These are phyloP conservation scores for Andrena bucephala DNA, from an alignment of 2,888 invertebrate species.

Conservation along the genomic window DNA sequence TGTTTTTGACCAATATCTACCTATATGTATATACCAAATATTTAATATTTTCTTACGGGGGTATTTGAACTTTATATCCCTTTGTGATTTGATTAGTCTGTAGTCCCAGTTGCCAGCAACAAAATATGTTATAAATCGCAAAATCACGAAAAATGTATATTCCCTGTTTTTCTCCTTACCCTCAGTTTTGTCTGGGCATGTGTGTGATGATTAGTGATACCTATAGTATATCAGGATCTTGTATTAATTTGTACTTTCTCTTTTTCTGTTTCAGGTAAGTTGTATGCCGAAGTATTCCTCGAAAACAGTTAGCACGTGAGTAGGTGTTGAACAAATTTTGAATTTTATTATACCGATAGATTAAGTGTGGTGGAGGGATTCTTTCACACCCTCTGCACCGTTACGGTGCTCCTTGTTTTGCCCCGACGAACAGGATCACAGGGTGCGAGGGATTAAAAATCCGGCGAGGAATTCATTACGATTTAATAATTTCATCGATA, in stretches of 20 bases:
- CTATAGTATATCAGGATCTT: not conserved
- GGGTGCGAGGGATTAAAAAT: conserved; percentile 4
- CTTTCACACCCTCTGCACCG: not conserved
- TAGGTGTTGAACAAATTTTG: conserved; percentile 14
- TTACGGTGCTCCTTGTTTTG: conserved; percentile 2
- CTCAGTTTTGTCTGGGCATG: too few relatives aligned
- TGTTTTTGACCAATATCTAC: too few relatives aligned
- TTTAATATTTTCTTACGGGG: too few relatives aligned
- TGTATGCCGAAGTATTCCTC: not conserved
- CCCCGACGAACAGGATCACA: not conserved
- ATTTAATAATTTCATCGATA: conserved; percentile 47
- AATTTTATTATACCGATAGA: conserved; percentile 5
- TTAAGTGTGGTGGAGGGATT: not conserved
- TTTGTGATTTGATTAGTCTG: too few relatives aligned
- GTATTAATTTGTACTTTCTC: not conserved
- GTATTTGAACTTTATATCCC: too few relatives aligned
- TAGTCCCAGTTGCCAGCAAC: too few relatives aligned
- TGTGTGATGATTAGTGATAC: not conserved
- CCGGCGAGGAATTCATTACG: conserved; percentile 3
- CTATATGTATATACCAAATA: too few relatives aligned
- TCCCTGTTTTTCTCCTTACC: too few relatives aligned
- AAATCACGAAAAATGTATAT: too few relatives aligned
- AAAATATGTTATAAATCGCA: too few relatives aligned
- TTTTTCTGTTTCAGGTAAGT: conserved; percentile 53
- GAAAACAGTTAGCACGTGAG: conserved; percentile 8